These are phyloP conservation scores for Aselliscus stoliczkanus DNA, from an alignment of 2,797 vertebrate species.

Conservation along the genomic window DNA sequence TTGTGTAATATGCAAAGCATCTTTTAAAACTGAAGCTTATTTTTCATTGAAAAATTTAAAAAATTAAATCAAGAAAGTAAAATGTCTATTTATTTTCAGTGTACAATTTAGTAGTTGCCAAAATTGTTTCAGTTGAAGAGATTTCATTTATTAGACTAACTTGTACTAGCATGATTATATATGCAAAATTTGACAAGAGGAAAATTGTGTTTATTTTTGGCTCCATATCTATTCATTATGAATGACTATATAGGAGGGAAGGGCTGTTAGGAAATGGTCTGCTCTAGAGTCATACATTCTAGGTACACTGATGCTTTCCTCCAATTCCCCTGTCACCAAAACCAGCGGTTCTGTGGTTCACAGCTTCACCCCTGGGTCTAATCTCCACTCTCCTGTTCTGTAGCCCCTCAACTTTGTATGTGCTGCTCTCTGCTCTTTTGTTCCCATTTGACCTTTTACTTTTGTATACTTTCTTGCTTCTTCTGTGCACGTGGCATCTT, in stretches of 20 bases:
- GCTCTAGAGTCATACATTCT: not conserved
- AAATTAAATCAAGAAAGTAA: not conserved
- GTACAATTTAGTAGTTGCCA: not conserved
- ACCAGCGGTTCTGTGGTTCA: not conserved
- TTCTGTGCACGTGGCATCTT: not conserved
- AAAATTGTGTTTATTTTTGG: not conserved
- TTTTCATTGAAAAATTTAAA: not conserved
- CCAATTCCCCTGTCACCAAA: not conserved
- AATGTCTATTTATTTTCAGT: not conserved
- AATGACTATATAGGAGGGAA: not conserved
- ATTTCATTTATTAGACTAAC: not conserved
- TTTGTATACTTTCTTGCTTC: not conserved
- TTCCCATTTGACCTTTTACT: not conserved
- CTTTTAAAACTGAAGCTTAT: not conserved
- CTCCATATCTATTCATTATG: not conserved
- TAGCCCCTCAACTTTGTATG: no score
- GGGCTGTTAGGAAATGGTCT: no score
- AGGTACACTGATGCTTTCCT: rapidly evolving
- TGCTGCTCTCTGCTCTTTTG: not conserved
- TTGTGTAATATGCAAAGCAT: not conserved
- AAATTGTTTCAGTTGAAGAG: not conserved
- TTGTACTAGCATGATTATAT: not conserved
- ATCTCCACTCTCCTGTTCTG: no score
- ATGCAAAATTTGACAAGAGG: not conserved
- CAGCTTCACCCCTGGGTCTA: not conserved